A percentile compares a stretch with the other conserved stretches of the same genome.
These are phyloP conservation scores for cattle (Bos taurus) DNA, from an alignment of 2,113 vertebrate species.

Conservation along the genomic window ARS-UCD2.0 NC_037328.1:73634501-73635000, in stretches of 20 bases:
- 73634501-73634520: not conserved
- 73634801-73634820: not conserved
- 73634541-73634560: not conserved
- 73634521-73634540: not conserved
- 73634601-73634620: not conserved
- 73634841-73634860: not conserved
- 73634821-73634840: not conserved
- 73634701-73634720: not conserved
- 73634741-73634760: not conserved
- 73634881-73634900: not conserved
- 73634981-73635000: not conserved
- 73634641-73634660: not conserved
- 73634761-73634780: not conserved
- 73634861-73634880: not conserved
- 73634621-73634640: not conserved
- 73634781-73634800: not conserved
- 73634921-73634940: not conserved
- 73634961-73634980: not conserved
- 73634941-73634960: not conserved
- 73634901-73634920: not conserved
- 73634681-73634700: not conserved
- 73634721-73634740: not conserved
- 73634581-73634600: not conserved
- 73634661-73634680: not conserved
- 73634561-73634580: not conserved